Conservation (phyloP, 2,113 vertebrate species). For the Ciconia stormi region DNA sequence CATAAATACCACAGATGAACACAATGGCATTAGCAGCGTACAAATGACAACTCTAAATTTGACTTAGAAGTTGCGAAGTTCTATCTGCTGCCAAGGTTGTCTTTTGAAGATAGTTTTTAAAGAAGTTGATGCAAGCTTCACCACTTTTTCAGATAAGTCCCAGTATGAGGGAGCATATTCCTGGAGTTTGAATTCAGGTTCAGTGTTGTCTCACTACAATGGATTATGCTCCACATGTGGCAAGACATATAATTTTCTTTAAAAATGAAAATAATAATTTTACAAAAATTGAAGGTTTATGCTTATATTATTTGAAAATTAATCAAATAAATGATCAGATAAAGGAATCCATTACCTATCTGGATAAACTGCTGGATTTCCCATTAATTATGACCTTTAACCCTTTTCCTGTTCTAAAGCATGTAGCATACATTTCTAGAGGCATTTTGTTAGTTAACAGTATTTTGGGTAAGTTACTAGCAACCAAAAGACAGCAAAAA, state of each 20-base stretch:
- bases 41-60: not conserved
- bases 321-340: not conserved
- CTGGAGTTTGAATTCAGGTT: not conserved
- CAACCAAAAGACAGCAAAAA: not conserved
- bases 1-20: not conserved
- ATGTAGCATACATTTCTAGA: not conserved
- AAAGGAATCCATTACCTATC: not conserved
- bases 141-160: not conserved
- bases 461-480: not conserved
- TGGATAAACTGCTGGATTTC: not conserved
- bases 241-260: not conserved
- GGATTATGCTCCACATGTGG: not conserved
- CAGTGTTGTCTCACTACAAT: not conserved
- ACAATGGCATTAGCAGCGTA: not conserved
- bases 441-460: not conserved
- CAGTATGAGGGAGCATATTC: not conserved
- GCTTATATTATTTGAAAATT: not conserved
- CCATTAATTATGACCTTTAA: not conserved
- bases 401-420: not conserved
- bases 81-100: not conserved
- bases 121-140: not conserved
- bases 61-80: not conserved
- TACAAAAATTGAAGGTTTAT: not conserved
- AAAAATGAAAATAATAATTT: not conserved
- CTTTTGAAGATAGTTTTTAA: not conserved